Base-by-base conservation (phyloP, 2,888 invertebrate species). In the Pandemis cinnamomeana region DNA sequence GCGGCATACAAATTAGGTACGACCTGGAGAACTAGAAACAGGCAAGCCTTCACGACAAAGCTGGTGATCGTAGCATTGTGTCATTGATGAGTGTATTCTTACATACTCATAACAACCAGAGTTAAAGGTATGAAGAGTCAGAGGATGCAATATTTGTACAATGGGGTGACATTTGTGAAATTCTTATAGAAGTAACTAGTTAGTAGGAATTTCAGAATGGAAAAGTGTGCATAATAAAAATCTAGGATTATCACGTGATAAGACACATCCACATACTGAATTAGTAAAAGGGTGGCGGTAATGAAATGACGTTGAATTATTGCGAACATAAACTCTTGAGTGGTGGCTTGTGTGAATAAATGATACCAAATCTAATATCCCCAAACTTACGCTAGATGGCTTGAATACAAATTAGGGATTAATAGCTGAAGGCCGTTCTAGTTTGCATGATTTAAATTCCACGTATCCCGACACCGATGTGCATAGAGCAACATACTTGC, bases 391-490 rank as follows among this genome's bases (percentile, higher is more conserved):
- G 15, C 68, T 51, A 70, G 51, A 58, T 62, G 61, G 74, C 74
- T 55, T 71, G 71, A 67, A 71, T 74, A 71, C 61, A 74, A 74
- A 74, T 74, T 61, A 74, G 66, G 53, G 46, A 62, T 74, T 60
- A 74, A 71, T 74, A 62, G 55, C 61, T 58, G 44, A 68, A 69
- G 53, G 46, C 58, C 6, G 55, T 42, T 42, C 48, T 69, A 69
- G 20, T 36, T 48, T 4, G 15, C 27, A 8, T 27, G 36, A 66
- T n/a, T 42, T n/a, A 51, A 46, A 20, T 20, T 51, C 20, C 58
- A 58, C 58, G 58, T 58, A 27, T 58, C 58, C 27, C 55, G 51
- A 15, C 15, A 55, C 53, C 15, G 5, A 58, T 20, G 58, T 58
- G 27, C 27, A 27, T 58, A 27, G 58, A 58, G 58, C 58, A 53